Conservation (phyloP, 2,797 vertebrate genomes). For the Notolabrus celidotus region DNA sequence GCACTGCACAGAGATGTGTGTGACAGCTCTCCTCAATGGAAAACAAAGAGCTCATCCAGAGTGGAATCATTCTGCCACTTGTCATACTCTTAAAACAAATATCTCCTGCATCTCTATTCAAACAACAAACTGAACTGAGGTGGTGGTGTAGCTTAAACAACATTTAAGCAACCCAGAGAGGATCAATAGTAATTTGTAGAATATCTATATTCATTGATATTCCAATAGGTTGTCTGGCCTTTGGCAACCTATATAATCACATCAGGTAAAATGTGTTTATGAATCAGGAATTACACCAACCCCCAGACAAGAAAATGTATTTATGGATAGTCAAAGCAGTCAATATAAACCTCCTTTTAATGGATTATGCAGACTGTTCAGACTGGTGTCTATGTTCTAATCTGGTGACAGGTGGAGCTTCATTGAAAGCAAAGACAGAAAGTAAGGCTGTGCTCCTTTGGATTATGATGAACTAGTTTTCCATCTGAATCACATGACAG, state of each 20-base stretch:
- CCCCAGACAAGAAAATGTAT: slow-evolving; percentile 35
- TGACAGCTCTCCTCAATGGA: slow-evolving; percentile 18
- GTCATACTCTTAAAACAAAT: neutral
- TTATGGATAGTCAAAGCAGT: slow-evolving; percentile 28
- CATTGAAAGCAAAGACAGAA: slow-evolving; percentile 57
- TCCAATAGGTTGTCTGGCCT: slow-evolving; percentile 42
- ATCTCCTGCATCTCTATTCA: neutral
- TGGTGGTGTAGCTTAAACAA: neutral
- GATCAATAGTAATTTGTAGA: slow-evolving; percentile 41
- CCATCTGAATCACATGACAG: slow-evolving; percentile 25
- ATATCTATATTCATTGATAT: slow-evolving; percentile 46
- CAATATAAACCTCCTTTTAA: slow-evolving; percentile 17
- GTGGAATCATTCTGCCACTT: slow-evolving; percentile 34
- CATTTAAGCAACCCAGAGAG: slow-evolving; percentile 8
- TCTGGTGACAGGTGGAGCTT: slow-evolving; percentile 69
- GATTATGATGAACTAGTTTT: too few species aligned
- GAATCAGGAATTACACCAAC: slow-evolving; percentile 2
- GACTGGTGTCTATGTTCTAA: slow-evolving; percentile 49
- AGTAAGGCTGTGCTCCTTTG: slow-evolving; percentile 21
- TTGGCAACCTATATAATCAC: slow-evolving; percentile 35
- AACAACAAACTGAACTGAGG: slow-evolving; percentile 4
- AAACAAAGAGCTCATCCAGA: slow-evolving; percentile 50
- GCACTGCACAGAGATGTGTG: slow-evolving; percentile 6
- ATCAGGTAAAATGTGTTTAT: slow-evolving; percentile 22
- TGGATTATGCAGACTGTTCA: slow-evolving; percentile 46